Conservation (phyloP, 1,140 invertebrate genomes). For the Drosophila sulfurigaster region DNA sequence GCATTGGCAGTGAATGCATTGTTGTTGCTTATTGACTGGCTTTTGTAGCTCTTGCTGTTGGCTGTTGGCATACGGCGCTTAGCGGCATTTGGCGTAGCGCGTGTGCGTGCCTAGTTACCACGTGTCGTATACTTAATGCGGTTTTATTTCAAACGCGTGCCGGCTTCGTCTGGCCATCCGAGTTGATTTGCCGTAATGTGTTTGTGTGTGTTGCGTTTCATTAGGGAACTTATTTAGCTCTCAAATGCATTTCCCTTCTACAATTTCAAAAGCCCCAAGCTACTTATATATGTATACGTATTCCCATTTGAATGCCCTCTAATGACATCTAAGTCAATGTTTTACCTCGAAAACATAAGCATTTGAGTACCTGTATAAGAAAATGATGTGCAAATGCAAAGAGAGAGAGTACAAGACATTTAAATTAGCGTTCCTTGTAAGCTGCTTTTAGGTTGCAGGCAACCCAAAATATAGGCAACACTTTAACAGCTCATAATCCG, state of each 20-base stretch:
- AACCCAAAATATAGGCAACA: slow-evolving; percentile 38
- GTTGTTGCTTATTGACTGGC: slow-evolving; percentile 28
- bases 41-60: slow-evolving; percentile 15
- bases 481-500: slow-evolving; percentile 39
- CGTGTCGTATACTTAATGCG: slow-evolving; percentile 79
- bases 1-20: slow-evolving; percentile 37
- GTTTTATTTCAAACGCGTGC: slow-evolving; percentile 75
- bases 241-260: slow-evolving; percentile 13
- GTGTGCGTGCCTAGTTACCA: slow-evolving; percentile 70
- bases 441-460: background rate
- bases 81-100: slow-evolving; percentile 25
- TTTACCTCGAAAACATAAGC: background rate
- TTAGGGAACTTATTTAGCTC: slow-evolving; percentile 17
- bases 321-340: background rate
- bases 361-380: background rate
- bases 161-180: slow-evolving; percentile 20
- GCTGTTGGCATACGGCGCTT: slow-evolving; percentile 29
- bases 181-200: background rate
- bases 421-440: background rate
- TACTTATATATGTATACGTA: background rate
- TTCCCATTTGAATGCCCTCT: background rate
- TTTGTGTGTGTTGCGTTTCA: slow-evolving; percentile 18
- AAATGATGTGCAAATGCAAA: background rate
- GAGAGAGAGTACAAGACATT: background rate
- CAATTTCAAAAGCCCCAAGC: slow-evolving; percentile 16